A percentile compares a stretch with the other conserved stretches of the same genome.
Conservation (phyloP, 2,113 vertebrate species). For the Epinephelus moara region DNA sequence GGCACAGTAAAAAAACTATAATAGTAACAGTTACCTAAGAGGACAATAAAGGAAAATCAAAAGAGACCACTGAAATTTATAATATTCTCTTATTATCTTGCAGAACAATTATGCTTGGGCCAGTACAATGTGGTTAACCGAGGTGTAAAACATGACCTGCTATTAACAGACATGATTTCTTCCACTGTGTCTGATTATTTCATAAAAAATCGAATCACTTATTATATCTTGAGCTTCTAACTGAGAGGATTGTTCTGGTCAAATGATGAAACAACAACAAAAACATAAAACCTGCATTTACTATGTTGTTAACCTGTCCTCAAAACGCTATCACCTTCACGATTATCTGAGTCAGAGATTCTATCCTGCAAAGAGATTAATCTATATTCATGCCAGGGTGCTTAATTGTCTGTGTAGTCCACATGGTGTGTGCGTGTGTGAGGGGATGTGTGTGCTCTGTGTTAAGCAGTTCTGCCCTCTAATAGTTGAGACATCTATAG, state of each 20-base stretch:
- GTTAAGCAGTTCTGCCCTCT: conserved; percentile 72
- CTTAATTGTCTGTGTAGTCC: conserved; percentile 42
- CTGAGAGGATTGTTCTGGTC: background rate
- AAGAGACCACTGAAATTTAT: conserved; percentile 61
- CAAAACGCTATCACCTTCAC: conserved; percentile 11
- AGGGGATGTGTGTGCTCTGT: conserved; percentile 36
- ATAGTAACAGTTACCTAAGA: conserved; percentile 45
- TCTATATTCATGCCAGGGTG: conserved; percentile 43
- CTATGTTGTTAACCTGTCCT: conserved; percentile 25
- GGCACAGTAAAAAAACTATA: conserved; percentile 43
- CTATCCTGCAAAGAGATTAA: conserved; percentile 23
- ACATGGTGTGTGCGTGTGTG: conserved; percentile 37
- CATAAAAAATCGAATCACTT: background rate
- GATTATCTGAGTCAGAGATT: conserved; percentile 21
- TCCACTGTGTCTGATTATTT: background rate
- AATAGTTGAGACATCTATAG: conserved; percentile 84
- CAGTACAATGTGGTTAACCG: conserved; percentile 25
- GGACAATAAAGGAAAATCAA: conserved; percentile 70
- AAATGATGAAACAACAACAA: background rate
- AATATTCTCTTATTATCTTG: conserved; percentile 47
- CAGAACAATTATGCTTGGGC: conserved; percentile 38
- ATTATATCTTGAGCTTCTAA: background rate
- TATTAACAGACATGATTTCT: conserved; percentile 13
- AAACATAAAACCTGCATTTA: conserved; percentile 4
- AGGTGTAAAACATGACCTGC: conserved; percentile 12